Evolutionary conservation across 2,113 vertebrate genomes (phyloP).

Genomic region (Zapornia atra): DNA sequence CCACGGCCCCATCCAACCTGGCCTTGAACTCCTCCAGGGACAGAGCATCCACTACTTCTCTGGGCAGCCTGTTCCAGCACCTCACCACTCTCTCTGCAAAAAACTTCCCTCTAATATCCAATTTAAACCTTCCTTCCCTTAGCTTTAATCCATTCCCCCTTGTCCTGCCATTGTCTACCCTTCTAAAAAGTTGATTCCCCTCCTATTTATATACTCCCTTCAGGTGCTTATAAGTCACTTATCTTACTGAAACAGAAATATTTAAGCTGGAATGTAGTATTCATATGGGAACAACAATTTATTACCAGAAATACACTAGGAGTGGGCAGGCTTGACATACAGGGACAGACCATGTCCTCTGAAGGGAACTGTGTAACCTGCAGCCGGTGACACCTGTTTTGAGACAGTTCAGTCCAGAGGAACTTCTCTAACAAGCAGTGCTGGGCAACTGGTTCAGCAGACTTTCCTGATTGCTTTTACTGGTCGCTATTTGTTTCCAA

Average conservation of each 20-base stretch:
- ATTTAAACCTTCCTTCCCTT: too few species aligned
- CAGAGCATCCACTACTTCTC: too few species aligned
- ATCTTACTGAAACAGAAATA: neutral
- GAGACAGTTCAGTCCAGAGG: rapidly evolving
- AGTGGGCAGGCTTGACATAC: neutral
- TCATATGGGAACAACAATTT: neutral
- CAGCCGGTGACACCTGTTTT: neutral
- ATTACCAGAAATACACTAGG: neutral
- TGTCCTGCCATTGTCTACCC: too few species aligned
- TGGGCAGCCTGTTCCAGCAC: too few species aligned
- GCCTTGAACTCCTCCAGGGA: too few species aligned
- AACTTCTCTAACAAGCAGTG: neutral
- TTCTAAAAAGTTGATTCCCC: too few species aligned
- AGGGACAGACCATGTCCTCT: neutral
- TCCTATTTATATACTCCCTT: too few species aligned
- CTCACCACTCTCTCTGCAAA: too few species aligned
- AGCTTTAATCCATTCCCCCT: too few species aligned
- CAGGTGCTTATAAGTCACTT: neutral
- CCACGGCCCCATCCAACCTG: too few species aligned
- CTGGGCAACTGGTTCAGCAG: neutral
- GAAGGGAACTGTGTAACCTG: neutral
- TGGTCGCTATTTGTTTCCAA: neutral
- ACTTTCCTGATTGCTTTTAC: neutral
- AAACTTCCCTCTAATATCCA: too few species aligned
- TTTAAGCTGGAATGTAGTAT: neutral